Conservation (phyloP, 2,113 vertebrate genomes). For the Thamnaconus septentrionalis region DNA sequence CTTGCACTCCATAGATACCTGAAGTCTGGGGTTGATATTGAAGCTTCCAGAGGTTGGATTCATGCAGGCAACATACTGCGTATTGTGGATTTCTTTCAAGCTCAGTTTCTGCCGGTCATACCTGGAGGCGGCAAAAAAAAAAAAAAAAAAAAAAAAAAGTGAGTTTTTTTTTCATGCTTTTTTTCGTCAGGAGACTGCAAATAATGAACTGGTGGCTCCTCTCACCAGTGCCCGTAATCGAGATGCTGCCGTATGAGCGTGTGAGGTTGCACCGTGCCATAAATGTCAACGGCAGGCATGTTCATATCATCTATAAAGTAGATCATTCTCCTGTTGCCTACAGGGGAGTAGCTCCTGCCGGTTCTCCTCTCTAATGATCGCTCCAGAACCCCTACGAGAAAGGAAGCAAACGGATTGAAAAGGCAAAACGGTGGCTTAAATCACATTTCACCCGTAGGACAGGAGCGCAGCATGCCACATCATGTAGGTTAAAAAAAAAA, state of each 20-base stretch:
- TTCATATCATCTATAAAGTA: constrained; percentile 85
- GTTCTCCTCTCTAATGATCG: constrained; percentile 80
- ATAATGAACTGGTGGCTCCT: not conserved
- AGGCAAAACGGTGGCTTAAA: too few relatives aligned
- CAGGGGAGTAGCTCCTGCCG: constrained; percentile 73
- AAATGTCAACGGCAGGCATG: constrained; percentile 77
- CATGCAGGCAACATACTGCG: constrained; percentile 82
- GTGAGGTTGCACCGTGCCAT: constrained; percentile 76
- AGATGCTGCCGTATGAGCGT: constrained; percentile 79
- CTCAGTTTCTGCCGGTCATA: constrained; percentile 81
- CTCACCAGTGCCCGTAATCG: constrained; percentile 80
- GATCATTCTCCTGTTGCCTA: constrained; percentile 76
- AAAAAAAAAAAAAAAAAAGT: too few relatives aligned
- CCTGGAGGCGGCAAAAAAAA: constrained; percentile 41
- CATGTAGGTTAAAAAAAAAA: not conserved
- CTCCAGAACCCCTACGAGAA: constrained; percentile 76
- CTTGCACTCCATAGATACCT: constrained; percentile 63
- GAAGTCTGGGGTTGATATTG: constrained; percentile 79
- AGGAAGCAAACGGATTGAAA: not conserved
- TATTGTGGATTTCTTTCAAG: constrained; percentile 81
- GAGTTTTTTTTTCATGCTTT: too few relatives aligned
- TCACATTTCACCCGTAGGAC: too few relatives aligned
- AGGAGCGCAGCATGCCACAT: too few relatives aligned
- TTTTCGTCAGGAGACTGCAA: not conserved
- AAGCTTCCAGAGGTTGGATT: constrained; percentile 84